These are phyloP conservation scores for Saccopteryx bilineata DNA, from an alignment of 2,113 vertebrate species.

Conservation along the genomic window DNA sequence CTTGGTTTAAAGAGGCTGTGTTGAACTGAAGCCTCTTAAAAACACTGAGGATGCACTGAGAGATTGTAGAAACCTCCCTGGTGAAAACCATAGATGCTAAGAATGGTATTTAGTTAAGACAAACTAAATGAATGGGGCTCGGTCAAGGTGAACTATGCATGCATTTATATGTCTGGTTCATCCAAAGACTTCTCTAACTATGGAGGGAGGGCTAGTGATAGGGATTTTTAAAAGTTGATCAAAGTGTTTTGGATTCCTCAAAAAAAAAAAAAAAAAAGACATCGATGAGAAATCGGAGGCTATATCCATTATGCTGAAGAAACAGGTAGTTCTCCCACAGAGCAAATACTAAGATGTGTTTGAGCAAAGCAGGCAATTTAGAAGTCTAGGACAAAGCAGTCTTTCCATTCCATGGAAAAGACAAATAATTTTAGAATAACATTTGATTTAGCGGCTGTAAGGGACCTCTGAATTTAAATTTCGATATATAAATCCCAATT, in stretches of 20 bases:
- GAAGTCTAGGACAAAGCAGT: slow-evolving; percentile 81
- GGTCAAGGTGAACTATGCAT: neutral
- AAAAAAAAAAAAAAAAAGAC: slow-evolving; percentile 79
- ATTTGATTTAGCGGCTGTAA: slow-evolving; percentile 85
- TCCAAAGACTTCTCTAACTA: neutral
- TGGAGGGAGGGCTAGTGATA: neutral
- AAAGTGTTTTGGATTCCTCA: slow-evolving; percentile 72
- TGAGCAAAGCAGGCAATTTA: slow-evolving; percentile 81
- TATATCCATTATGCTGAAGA: slow-evolving; percentile 71
- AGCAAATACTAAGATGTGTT: slow-evolving; percentile 76
- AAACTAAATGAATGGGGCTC: neutral
- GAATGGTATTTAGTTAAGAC: neutral
- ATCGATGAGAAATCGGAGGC: slow-evolving; percentile 81
- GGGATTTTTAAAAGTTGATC: neutral
- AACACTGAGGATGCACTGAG: neutral
- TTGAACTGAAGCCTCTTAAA: neutral
- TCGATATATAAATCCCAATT: slow-evolving; percentile 85
- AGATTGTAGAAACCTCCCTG: neutral
- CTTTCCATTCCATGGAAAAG: slow-evolving; percentile 83
- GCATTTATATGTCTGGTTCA: slow-evolving; percentile 16
- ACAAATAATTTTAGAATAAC: slow-evolving; percentile 82
- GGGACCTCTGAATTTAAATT: slow-evolving; percentile 84
- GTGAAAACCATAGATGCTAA: neutral
- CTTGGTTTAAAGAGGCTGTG: neutral
- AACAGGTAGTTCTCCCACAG: slow-evolving; percentile 78